Evolutionary conservation across 2,797 vertebrate genomes (phyloP).

Genomic region (Graptemys geographica): DNA sequence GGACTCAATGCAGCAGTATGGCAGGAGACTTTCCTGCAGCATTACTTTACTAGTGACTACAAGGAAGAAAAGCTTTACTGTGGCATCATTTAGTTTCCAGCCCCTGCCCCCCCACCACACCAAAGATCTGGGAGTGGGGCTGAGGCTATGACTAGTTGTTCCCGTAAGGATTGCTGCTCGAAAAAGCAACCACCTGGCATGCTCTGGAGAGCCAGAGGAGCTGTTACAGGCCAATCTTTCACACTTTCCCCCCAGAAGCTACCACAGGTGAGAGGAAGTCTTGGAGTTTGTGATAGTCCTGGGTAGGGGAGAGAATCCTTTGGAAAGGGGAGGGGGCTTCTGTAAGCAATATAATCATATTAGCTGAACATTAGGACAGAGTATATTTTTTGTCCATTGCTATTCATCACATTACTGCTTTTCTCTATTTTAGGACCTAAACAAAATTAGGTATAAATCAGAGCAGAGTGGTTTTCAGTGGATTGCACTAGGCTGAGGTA

Average conservation of each 20-base stretch:
- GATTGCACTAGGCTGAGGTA: not conserved
- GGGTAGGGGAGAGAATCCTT: not conserved
- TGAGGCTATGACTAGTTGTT: not conserved
- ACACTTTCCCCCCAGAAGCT: not conserved
- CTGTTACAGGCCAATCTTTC: not conserved
- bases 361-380: not conserved
- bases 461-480: not conserved
- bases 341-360: not conserved
- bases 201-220: not conserved
- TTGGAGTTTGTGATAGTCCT: not conserved
- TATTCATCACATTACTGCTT: not conserved
- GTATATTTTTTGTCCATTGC: not conserved
- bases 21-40: constrained; percentile 18
- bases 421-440: not conserved
- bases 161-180: not conserved
- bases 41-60: not conserved
- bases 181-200: not conserved
- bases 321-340: not conserved
- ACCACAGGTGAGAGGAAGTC: not conserved
- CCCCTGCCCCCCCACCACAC: not conserved
- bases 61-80: not conserved
- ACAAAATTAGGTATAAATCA: not conserved
- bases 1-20: constrained; percentile 10
- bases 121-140: not conserved
- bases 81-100: not conserved